phyloP scores from a whole-genome alignment of 2,888 invertebrate genomes.

The Kuschelorhynchus macadamiae region DNA sequence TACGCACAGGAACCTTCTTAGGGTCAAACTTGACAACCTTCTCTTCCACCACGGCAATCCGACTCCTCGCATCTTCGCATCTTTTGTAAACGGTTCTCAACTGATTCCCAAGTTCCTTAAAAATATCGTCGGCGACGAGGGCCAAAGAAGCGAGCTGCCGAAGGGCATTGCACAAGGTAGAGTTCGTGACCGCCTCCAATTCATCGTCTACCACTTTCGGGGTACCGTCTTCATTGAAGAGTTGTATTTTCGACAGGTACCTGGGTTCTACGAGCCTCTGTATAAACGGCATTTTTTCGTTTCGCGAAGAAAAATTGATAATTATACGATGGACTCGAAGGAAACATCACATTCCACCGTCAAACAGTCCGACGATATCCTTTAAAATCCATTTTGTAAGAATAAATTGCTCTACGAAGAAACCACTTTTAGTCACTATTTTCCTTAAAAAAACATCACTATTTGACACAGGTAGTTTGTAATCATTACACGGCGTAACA shows the following conservation, averaged over 20 bases:
- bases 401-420: too few relatives aligned
- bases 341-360: too few relatives aligned
- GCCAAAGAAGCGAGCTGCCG: slow-evolving; percentile 89
- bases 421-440: too few relatives aligned
- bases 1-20: slow-evolving; percentile 93
- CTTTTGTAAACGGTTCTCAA: slow-evolving; percentile 82
- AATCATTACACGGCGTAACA: too few relatives aligned
- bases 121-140: slow-evolving; percentile 87
- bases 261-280: slow-evolving; percentile 87
- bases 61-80: slow-evolving; percentile 78
- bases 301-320: too few relatives aligned
- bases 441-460: too few relatives aligned
- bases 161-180: slow-evolving; percentile 86
- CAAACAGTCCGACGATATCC: too few relatives aligned
- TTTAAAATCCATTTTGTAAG: too few relatives aligned
- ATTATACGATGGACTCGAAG: too few relatives aligned
- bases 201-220: slow-evolving; percentile 79
- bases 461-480: too few relatives aligned
- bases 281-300: slow-evolving; percentile 85
- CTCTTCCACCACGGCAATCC: slow-evolving; percentile 80
- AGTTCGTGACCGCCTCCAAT: slow-evolving; percentile 89
- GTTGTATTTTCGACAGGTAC: slow-evolving; percentile 79
- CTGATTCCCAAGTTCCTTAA: slow-evolving; percentile 84
- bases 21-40: slow-evolving; percentile 84
- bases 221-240: slow-evolving; percentile 74